Evolutionary conservation across 2,888 invertebrate species (phyloP), one percentile per base, ranked within the genome.

Genomic region (Leptinotarsa tumamoca): DNA sequence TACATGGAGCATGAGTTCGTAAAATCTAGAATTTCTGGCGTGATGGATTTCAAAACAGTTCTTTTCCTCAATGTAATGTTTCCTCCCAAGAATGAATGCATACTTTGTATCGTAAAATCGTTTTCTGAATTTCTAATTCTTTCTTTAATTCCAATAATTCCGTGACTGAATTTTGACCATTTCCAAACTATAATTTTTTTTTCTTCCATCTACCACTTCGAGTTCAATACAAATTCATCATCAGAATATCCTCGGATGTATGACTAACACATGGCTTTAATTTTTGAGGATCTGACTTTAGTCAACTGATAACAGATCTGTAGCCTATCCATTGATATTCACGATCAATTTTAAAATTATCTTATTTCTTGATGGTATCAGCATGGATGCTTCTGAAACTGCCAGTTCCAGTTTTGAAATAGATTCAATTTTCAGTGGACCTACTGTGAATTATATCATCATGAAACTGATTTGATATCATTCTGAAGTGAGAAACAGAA

Each of bases 101-200:
- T 27, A 61, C 61, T 61, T 61, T 27, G 27, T 27, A 14, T 33
- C 33, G 27, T 61, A 61, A 61, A 23, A 1, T 27, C 17, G 17
- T 27, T 27, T 23, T 4, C 61, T 23, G 27, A 23, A 15, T 27
- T 5, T 27, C 33, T n/a, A 27, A 27, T 61, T 61, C 27, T 61
- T 27, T 27, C 61, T 3, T 61, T 27, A 27, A 18, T 18, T 18
- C 18, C 18, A 18, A 18, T 18, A 61, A 17, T 61, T 27, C 61
- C 27, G 10, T 27, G 27, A 61, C 14, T 61, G 61, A 5, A 61
- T 61, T 61, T 14, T 61, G 61, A 61, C 61, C 61, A 61, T 27
- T 61, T 2, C 14, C 23, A 61, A 23, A 14, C 61, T 61, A 4
- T 5, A 61, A 61, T 13, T 61, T 13, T 61, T 27, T 61, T 27